Evolutionary conservation across 2,113 vertebrate species (phyloP), one percentile per base, ranked within the genome.

Genomic region (Sialia sialis): DNA sequence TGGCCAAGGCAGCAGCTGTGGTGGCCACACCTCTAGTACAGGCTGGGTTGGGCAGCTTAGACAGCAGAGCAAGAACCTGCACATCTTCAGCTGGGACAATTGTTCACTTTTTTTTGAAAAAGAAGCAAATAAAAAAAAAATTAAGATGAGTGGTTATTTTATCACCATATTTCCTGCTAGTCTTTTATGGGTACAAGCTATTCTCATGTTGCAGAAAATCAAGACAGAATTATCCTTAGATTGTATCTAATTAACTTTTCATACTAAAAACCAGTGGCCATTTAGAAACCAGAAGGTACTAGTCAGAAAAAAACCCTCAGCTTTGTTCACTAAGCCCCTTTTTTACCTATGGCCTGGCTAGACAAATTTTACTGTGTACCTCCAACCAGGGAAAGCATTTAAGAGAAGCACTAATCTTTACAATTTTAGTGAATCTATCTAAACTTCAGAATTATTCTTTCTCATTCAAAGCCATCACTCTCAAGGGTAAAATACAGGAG

Each of bases 231-330:
- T n/a, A 23, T 15, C 17, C 68, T 82, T 68, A 52, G 77, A 55
- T 36, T 56, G 41, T 34, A 70, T 67, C 73, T 83, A 59, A 89
- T 95, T 64, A 92, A 92, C 89, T 90, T 93, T 96, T 95, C 66
- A 56, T 77, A 56, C 59, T 87, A 39, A 87, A 68, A 93, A 52
- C 46, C 82, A 90, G 2, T 32, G 73, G 51, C 66, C 48, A 26
- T 46, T 87, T 54, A 94, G 79, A 86, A 91, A 83, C 13, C 70
- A 92, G 48, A 84, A 88, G 36, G 43, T 30, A 77, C 36, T 44
- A 79, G 88, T n/a, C 41, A 88, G 49, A 21, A 81, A 84, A 94
- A 86, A 90, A 11, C 14, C 48, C 36, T 72, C 52, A 25, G 7
- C 29, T 91, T 86, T 76, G 14, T 43, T 86, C 78, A 38, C 36